Conservation (phyloP, 2,888 invertebrate species). For the Latrodectus hesperus region DNA sequence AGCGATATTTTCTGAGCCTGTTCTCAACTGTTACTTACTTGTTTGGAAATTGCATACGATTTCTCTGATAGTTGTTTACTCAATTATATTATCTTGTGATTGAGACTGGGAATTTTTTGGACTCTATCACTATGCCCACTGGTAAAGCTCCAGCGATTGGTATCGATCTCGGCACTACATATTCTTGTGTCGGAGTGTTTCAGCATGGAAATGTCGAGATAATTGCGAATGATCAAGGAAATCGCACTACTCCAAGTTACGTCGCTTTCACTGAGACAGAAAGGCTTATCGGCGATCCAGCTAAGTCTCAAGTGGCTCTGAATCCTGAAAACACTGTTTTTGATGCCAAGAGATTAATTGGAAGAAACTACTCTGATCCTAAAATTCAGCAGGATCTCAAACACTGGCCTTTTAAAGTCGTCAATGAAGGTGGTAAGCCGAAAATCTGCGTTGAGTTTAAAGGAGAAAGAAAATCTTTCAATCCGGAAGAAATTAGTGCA, state of each 20-base stretch:
- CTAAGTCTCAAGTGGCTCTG: slow-evolving; percentile 85
- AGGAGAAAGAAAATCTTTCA: slow-evolving; percentile 78
- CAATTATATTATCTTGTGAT: neutral
- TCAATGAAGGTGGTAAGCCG: slow-evolving; percentile 79
- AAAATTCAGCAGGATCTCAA: slow-evolving; percentile 87
- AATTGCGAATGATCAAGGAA: slow-evolving; percentile 88
- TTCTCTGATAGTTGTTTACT: neutral
- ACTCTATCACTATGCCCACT: neutral
- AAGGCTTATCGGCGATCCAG: slow-evolving; percentile 88
- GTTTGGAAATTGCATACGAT: neutral
- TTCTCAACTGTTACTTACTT: neutral
- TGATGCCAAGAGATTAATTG: slow-evolving; percentile 87
- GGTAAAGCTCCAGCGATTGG: slow-evolving; percentile 77
- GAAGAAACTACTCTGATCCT: slow-evolving; percentile 85
- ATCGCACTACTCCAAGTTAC: slow-evolving; percentile 87
- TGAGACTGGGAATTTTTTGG: too few species aligned
- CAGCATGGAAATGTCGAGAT: slow-evolving; percentile 89
- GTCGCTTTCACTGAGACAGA: slow-evolving; percentile 91
- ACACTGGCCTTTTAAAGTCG: slow-evolving; percentile 87
- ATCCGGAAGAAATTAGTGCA: slow-evolving; percentile 83
- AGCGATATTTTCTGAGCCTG: neutral
- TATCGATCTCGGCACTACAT: slow-evolving; percentile 92
- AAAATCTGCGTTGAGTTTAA: slow-evolving; percentile 72
- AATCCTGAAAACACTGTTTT: slow-evolving; percentile 88
- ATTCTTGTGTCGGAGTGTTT: slow-evolving; percentile 88